Conservation (phyloP, 1,140 invertebrate genomes). For the Tetragonula clypearis region DNA sequence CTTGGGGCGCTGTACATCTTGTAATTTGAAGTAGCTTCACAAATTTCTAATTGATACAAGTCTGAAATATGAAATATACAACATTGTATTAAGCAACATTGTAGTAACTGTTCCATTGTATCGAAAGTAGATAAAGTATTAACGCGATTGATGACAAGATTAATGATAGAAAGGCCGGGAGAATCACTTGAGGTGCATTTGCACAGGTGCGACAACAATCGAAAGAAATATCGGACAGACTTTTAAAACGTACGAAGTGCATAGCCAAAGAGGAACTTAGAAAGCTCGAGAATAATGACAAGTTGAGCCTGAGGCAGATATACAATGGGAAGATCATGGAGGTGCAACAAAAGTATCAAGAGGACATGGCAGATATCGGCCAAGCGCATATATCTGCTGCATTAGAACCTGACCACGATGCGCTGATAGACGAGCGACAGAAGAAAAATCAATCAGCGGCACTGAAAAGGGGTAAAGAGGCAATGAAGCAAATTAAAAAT, state of each 20-base stretch:
- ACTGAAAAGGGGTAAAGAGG: constrained; percentile 76
- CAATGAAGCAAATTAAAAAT: constrained; percentile 73
- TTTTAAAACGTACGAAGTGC: constrained; percentile 80
- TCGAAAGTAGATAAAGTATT: constrained; percentile 24
- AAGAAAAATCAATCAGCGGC: constrained; percentile 74
- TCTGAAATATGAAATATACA: neutral
- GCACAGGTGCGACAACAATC: constrained; percentile 82
- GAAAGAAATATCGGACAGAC: constrained; percentile 80
- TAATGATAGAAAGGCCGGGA: neutral
- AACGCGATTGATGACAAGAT: neutral
- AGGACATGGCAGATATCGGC: constrained; percentile 81
- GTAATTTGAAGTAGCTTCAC: too few relatives aligned
- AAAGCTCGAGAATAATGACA: constrained; percentile 77
- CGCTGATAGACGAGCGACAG: constrained; percentile 68
- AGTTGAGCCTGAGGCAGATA: constrained; percentile 76
- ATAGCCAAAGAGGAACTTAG: constrained; percentile 77
- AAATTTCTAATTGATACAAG: neutral
- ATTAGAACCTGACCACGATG: constrained; percentile 73
- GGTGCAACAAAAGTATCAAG: constrained; percentile 80
- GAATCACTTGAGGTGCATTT: constrained; percentile 22
- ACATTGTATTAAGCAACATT: neutral
- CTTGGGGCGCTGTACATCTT: too few relatives aligned
- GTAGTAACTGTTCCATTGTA: constrained; percentile 13
- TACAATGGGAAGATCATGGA: constrained; percentile 79
- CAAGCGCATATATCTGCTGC: constrained; percentile 78